A percentile compares a stretch with the other conserved stretches of the same genome.
Evolutionary conservation across 2,888 invertebrate species (phyloP).

Genomic region (Allygus modestus): DNA sequence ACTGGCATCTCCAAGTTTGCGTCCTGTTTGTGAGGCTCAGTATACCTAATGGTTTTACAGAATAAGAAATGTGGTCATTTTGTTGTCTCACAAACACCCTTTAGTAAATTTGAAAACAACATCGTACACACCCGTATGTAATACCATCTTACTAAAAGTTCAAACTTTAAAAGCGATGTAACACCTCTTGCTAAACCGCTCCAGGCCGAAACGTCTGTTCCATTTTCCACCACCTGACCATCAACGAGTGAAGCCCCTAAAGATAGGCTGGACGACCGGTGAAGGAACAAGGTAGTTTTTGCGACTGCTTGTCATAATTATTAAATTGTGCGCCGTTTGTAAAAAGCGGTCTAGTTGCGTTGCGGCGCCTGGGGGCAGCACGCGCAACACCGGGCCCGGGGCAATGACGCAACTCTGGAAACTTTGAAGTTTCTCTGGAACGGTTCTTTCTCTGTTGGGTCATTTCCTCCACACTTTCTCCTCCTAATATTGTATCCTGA

Average conservation of each 20-base stretch:
- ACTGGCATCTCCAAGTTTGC: too few relatives aligned
- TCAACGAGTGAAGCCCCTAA: background rate
- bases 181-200: background rate
- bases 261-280: background rate
- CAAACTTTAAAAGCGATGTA: background rate
- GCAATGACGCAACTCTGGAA: background rate
- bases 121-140: too few relatives aligned
- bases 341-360: conserved; percentile 31
- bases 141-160: too few relatives aligned
- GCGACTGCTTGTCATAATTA: conserved; percentile 52
- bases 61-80: too few relatives aligned
- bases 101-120: too few relatives aligned
- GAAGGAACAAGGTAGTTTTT: conserved; percentile 40
- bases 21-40: too few relatives aligned
- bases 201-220: background rate
- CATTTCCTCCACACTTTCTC: conserved; percentile 12
- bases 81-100: too few relatives aligned
- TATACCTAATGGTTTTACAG: too few relatives aligned
- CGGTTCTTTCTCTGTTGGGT: background rate
- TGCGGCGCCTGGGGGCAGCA: conserved; percentile 28
- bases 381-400: conserved; percentile 1
- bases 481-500: background rate
- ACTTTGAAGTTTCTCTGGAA: background rate
- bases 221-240: background rate
- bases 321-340: conserved; percentile 32